Base-by-base conservation (phyloP, 2,797 vertebrate genomes). In the Aldrovandia affinis region DNA sequence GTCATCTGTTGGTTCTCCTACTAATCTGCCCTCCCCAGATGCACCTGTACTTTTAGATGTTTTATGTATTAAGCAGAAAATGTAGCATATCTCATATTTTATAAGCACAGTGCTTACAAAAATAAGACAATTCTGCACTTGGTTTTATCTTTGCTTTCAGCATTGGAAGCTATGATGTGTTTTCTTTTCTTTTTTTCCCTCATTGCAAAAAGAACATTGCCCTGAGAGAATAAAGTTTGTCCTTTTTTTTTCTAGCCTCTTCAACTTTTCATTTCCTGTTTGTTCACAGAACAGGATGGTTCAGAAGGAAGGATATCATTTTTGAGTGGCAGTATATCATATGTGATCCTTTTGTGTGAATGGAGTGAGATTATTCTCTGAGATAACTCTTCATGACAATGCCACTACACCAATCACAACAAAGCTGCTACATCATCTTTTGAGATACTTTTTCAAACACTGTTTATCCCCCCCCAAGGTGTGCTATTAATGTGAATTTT, bases 1-100 rank as follows among this genome's bases (percentile, higher is more conserved):
- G 22, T 20, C 73, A 6, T n/a, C 73, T 77, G 42, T 47, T 77
- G 39, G 15, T 70, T 70, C 33, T 39, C 18, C 65, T 33, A 20
- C 65, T 77, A 77, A 77, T 77, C 73, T 77, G 73, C 73, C 39
- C 73, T 77, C 22, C 22, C 39, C 73, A 77, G 73, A 22, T n/a
- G 73, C 73, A 77, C 73, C 73, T 77, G 73, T 22, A 47, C 73
- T 77, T n/a, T 22, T 77, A n/a, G n/a, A 15, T 44, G 42, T 70
- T 39, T 70, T 14, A 39, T 20, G 33, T 39, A 77, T 77, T 44
- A 44, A 77, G 39, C 7, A 42, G 25, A 2, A n/a, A 47, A 47
- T 39, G 42, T 33, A 77, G 39, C 39, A 2, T 47, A 25, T 44
- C 8, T 77, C 3, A 68, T 77, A 9, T 77, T 44, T 47, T 77